Conservation (phyloP, 1,140 invertebrate species). For the Zaprionus taronus region DNA sequence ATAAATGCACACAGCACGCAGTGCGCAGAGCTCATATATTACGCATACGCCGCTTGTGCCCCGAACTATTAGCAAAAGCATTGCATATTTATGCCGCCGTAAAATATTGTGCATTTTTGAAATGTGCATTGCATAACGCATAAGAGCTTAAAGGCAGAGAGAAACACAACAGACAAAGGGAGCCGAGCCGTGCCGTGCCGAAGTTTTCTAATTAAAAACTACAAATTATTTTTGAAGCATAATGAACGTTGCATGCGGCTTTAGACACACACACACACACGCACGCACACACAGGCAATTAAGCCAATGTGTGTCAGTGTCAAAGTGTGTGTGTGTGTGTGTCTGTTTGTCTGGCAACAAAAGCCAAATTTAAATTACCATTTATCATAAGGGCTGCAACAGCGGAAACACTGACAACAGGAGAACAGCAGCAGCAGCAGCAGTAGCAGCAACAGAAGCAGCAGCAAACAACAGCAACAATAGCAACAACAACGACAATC, state of each 20-base stretch:
- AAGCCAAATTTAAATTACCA: slow-evolving; percentile 80
- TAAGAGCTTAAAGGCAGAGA: not conserved
- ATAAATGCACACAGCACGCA: slow-evolving; percentile 2
- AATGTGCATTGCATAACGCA: slow-evolving; percentile 49
- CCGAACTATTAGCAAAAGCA: slow-evolving; percentile 65
- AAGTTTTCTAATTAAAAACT: slow-evolving; percentile 82
- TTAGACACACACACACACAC: slow-evolving; percentile 6
- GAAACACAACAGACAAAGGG: not conserved
- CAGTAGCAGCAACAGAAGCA: slow-evolving; percentile 15
- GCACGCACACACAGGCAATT: slow-evolving; percentile 1
- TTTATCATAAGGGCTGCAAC: slow-evolving; percentile 68
- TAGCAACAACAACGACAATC: slow-evolving; percentile 26
- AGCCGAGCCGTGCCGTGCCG: slow-evolving; percentile 31
- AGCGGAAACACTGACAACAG: slow-evolving; percentile 39
- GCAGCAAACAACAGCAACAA: slow-evolving; percentile 31
- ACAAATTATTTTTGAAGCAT: slow-evolving; percentile 73
- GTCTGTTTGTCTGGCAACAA: slow-evolving; percentile 52
- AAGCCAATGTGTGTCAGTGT: slow-evolving; percentile 6
- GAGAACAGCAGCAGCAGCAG: too few relatives aligned
- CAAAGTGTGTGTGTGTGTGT: slow-evolving; percentile 2
- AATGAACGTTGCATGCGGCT: slow-evolving; percentile 46
- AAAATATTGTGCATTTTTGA: slow-evolving; percentile 49
- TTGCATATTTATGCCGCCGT: slow-evolving; percentile 67
- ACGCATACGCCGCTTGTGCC: slow-evolving; percentile 66
- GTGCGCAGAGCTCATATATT: slow-evolving; percentile 56